Base-by-base conservation (phyloP, 2,888 invertebrate genomes). In the Lasioglossum morio region DNA sequence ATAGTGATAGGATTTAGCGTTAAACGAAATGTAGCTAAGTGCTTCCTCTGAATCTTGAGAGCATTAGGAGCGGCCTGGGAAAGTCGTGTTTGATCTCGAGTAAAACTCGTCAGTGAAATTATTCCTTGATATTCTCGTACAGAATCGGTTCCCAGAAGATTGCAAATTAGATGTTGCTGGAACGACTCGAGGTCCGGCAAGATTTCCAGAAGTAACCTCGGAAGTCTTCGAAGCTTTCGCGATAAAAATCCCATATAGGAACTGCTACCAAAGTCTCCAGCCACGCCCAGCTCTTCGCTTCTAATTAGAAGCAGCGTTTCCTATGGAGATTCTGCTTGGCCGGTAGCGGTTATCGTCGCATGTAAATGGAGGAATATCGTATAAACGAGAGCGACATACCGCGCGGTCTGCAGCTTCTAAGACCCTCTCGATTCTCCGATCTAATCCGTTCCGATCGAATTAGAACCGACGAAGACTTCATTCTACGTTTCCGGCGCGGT, bases 401-500 rank as follows among this genome's bases (percentile, higher is more conserved):
- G 37, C 27, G 34, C 30, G 34, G 40, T 70, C 74, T 19, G 48
- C 40, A 30, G 82, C 30, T 30, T 4, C 30, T 14, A 16, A n/a
- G 30, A 48, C 48, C 72, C 23, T 43, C 30, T 43, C 19, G 40
- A 60, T n/a, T 40, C 57, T 46, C 43, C 69, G 85, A 53, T 86
- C 74, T 85, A 79, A 84, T 72, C 66, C 82, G 37, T 63, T 63
- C 75, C 57, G 53, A 82, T 77, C 77, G 86, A 73, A 86, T 86
- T 76, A 85, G 72, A 86, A 27, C 30, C 79, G 70, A 57, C 85
- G 86, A 86, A 77, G 86, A 82, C 86, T 86, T 86, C 86, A 85
- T 86, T 81, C 75, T 60, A 34, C 75, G 86, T 86, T 86, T 86
- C 86, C 86, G 86, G 86, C 74, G 53, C 37, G 69, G 60, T 34